A percentile compares a stretch with the other conserved stretches of the same genome.
Evolutionary conservation across 2,797 vertebrate species (phyloP).

Genomic region (Chaetophractus vellerosus): DNA sequence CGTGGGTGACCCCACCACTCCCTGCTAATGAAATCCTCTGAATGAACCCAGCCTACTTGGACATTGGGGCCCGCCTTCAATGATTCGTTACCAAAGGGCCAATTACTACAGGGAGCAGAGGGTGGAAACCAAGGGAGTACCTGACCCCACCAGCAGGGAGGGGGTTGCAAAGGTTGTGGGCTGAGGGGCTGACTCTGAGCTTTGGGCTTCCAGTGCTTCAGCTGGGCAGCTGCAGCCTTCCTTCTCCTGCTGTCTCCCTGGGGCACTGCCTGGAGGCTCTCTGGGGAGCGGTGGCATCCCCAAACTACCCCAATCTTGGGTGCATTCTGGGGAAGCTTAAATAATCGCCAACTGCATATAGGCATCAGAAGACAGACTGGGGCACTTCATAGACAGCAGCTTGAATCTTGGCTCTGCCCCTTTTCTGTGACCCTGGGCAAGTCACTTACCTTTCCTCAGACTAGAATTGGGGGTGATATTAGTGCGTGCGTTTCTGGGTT

Average conservation of each 20-base stretch:
- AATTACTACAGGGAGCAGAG: neutral
- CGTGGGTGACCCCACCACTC: neutral
- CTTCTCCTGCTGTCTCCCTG: neutral
- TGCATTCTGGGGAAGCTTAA: neutral
- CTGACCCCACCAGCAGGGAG: neutral
- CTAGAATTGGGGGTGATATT: neutral
- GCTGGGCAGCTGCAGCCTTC: neutral
- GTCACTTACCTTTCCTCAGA: neutral
- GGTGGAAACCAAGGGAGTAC: neutral
- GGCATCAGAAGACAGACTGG: neutral
- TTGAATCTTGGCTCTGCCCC: neutral
- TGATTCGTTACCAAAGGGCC: neutral
- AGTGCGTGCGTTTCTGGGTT: conserved; percentile 9
- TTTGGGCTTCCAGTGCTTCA: neutral
- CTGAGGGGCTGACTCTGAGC: neutral
- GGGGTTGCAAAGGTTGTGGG: neutral
- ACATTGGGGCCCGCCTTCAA: neutral
- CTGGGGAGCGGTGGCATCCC: neutral
- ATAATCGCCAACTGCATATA: neutral
- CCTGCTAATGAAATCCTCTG: neutral
- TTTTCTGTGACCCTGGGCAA: conserved; percentile 36
- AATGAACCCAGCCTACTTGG: neutral
- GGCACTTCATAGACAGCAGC: neutral
- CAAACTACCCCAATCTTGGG: neutral
- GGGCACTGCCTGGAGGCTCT: neutral